Percentiles rank a stretch among this genome's conserved stretches.
Conservation (phyloP, 2,797 vertebrate species). For the Balearica regulorum region DNA sequence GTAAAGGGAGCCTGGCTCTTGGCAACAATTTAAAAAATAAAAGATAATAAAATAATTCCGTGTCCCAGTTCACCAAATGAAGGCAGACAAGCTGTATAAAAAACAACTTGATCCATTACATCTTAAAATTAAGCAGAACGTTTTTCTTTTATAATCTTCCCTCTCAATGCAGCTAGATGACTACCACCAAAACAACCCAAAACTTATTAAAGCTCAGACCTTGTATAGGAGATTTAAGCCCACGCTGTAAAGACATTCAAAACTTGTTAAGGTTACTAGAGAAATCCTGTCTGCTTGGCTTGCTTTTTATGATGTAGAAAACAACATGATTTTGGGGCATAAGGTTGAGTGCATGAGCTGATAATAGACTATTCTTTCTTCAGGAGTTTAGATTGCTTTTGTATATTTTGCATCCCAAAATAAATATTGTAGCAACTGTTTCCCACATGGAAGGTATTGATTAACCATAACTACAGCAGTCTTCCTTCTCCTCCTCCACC, state of each 20-base stretch:
- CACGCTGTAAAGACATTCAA: background rate
- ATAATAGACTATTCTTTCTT: background rate
- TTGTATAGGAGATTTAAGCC: background rate
- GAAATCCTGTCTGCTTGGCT: background rate
- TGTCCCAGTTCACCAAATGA: background rate
- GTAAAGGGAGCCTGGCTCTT: background rate
- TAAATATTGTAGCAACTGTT: background rate
- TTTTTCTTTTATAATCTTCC: background rate
- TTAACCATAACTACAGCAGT: background rate
- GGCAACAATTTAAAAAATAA: background rate
- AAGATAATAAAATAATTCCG: background rate
- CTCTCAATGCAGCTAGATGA: background rate
- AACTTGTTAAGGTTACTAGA: constrained; percentile 24
- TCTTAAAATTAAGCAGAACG: background rate
- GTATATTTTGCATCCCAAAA: background rate
- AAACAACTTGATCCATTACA: background rate
- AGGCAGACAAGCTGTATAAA: background rate
- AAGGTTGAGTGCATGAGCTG: background rate
- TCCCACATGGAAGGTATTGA: background rate
- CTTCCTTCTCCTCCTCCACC: background rate
- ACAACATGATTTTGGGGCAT: background rate
- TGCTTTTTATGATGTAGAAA: background rate
- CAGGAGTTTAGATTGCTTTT: background rate
- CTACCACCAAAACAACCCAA: background rate
- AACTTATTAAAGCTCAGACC: constrained; percentile 12